Percentiles rank a stretch among this genome's conserved stretches.
Conservation (phyloP, 2,888 invertebrate genomes). For the Saturnia japonica region DNA sequence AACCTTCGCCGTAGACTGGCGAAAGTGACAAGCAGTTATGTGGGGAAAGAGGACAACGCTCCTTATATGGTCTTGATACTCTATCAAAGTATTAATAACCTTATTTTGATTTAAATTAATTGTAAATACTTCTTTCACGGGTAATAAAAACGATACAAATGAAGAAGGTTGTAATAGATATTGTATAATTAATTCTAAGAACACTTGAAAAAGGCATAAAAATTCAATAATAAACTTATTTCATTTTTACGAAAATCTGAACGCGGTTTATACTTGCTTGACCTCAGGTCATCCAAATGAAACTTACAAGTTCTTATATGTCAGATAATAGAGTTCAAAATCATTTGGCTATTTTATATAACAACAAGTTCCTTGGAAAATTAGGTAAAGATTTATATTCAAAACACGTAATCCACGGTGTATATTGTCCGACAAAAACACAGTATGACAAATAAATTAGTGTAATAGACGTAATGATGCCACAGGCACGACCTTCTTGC, state of each 20-base stretch:
- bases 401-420: constrained; percentile 33
- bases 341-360: constrained; percentile 11
- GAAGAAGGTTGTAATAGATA: not conserved
- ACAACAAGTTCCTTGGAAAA: constrained; percentile 29
- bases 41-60: not conserved
- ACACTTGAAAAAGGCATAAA: not conserved
- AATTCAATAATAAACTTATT: not conserved
- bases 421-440: constrained; percentile 30
- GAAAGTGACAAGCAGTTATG: not conserved
- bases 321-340: constrained; percentile 4
- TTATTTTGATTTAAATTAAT: not conserved
- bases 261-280: not conserved
- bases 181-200: not conserved
- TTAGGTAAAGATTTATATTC: constrained; percentile 43
- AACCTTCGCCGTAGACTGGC: not conserved
- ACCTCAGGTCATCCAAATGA: not conserved
- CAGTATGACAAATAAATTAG: constrained; percentile 23
- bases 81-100: not conserved
- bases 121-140: not conserved
- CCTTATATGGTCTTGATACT: not conserved
- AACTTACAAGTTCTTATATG: not conserved
- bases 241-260: not conserved
- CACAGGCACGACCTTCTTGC: not conserved
- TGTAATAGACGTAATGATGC: constrained; percentile 21
- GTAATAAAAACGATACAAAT: not conserved